Conservation (phyloP, 2,113 vertebrate genomes). For the Ardeotis arabs region DNA sequence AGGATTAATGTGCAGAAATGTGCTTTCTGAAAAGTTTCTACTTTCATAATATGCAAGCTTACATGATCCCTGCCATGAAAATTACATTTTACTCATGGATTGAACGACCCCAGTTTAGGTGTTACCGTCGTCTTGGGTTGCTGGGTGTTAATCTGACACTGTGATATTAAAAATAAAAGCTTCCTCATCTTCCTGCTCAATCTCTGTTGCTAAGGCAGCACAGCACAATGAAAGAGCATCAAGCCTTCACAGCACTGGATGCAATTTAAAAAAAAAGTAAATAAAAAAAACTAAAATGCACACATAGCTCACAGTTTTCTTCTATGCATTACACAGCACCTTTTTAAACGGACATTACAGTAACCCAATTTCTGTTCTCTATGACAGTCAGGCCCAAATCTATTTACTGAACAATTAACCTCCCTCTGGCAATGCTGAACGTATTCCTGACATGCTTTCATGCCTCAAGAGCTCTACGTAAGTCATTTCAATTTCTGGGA, state of each 20-base stretch:
- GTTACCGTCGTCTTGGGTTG: background rate
- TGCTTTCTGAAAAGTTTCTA: background rate
- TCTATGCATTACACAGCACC: background rate
- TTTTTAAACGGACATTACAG: background rate
- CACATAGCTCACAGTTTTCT: background rate
- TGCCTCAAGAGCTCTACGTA: background rate
- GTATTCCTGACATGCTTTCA: background rate
- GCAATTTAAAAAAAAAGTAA: background rate
- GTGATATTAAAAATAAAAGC: background rate
- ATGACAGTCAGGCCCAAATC: background rate
- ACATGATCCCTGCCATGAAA: background rate
- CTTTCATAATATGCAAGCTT: background rate
- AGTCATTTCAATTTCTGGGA: background rate
- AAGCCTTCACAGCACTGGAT: background rate
- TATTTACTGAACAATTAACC: background rate
- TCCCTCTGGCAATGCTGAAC: background rate
- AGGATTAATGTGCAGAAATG: background rate
- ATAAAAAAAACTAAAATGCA: background rate
- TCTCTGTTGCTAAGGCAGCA: constrained; percentile 41
- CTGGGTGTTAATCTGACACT: background rate
- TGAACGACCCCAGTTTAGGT: background rate
- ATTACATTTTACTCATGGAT: background rate
- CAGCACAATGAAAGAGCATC: background rate
- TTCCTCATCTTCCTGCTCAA: background rate
- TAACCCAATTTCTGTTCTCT: background rate